Evolutionary conservation across 1,140 invertebrate genomes (phyloP).

Genomic region (Zaprionus tsacasi): DNA sequence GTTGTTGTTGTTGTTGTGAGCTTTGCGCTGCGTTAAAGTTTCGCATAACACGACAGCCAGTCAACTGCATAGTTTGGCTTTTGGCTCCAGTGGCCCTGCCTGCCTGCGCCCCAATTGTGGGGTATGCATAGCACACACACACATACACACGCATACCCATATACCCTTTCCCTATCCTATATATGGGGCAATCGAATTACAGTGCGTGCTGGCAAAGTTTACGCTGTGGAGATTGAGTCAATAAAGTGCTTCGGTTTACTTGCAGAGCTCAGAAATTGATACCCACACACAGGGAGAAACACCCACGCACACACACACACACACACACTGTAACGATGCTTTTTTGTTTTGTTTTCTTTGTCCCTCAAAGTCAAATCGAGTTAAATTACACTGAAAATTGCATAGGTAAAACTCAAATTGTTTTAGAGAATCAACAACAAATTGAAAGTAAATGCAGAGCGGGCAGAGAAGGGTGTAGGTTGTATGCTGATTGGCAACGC

Average conservation of each 20-base stretch:
- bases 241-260: constrained; percentile 68
- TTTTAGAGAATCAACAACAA: constrained; percentile 53
- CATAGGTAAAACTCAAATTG: constrained; percentile 54
- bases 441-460: constrained; percentile 31
- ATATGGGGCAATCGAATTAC: constrained; percentile 68
- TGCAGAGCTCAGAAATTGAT: constrained; percentile 65
- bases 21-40: constrained; percentile 65
- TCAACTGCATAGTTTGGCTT: constrained; percentile 73
- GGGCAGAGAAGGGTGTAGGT: background rate
- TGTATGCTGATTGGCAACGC: too few species aligned
- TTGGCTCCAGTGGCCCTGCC: constrained; percentile 51
- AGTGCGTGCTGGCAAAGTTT: constrained; percentile 66
- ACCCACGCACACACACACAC: background rate
- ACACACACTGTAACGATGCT: constrained; percentile 9
- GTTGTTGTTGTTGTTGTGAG: constrained; percentile 30
- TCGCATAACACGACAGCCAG: constrained; percentile 52
- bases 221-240: constrained; percentile 74
- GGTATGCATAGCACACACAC: constrained; percentile 57
- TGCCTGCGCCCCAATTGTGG: constrained; percentile 37
- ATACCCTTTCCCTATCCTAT: constrained; percentile 12
- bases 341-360: constrained; percentile 17
- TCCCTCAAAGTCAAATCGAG: constrained; percentile 59
- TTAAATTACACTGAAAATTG: constrained; percentile 80
- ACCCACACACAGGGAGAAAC: constrained; percentile 40
- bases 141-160: constrained; percentile 32